Percentiles rank a stretch among this genome's conserved stretches.
These are phyloP conservation scores for Macrotis lagotis DNA, from an alignment of 2,113 vertebrate species.

Conservation along the genomic window DNA sequence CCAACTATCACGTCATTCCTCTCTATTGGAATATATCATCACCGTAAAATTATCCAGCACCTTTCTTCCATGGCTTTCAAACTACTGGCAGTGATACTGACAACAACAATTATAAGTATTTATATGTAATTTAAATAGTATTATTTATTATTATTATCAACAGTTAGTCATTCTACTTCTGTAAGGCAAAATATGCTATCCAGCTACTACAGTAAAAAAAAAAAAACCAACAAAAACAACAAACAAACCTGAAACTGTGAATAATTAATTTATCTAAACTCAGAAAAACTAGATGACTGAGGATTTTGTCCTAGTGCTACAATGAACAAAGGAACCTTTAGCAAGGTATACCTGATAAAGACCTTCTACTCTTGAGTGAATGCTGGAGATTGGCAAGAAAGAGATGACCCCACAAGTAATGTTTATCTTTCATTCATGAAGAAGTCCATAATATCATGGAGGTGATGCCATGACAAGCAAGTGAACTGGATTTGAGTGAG, in stretches of 20 bases:
- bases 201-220: conserved; percentile 50
- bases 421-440: no score
- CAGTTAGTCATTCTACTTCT: conserved; percentile 55
- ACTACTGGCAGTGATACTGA: conserved; percentile 54
- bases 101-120: conserved; percentile 53
- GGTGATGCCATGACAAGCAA: no score
- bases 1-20: conserved; percentile 54
- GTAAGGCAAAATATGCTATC: conserved; percentile 39
- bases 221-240: no score
- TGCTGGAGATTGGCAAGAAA: background rate
- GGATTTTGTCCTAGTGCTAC: background rate
- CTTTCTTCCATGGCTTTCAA: conserved; percentile 60
- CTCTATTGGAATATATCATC: conserved; percentile 55
- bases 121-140: conserved; percentile 58
- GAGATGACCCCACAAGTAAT: no score
- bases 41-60: conserved; percentile 49
- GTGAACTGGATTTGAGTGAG: no score
- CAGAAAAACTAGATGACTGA: background rate
- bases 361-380: background rate
- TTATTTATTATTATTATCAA: conserved; percentile 56
- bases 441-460: no score
- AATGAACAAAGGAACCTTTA: background rate
- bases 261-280: conserved; percentile 52
- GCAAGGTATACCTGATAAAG: background rate
- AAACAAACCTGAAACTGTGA: conserved; percentile 1